Evolutionary conservation across 2,113 vertebrate species (phyloP), one percentile per base, ranked within the genome.

Genomic region (Vombatus ursinus): DNA sequence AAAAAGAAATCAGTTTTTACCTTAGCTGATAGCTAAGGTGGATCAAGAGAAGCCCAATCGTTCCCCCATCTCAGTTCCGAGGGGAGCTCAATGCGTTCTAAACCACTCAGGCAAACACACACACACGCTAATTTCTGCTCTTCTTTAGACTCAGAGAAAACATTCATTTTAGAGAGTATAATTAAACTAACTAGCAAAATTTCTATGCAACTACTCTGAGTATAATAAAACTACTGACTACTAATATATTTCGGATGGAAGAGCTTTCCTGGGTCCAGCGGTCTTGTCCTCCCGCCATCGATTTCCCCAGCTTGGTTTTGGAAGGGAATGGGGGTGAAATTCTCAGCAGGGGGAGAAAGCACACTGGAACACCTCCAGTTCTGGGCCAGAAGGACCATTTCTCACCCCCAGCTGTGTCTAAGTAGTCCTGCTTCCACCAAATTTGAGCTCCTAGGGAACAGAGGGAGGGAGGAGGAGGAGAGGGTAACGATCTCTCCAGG

Each of bases 311-410:
- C 61, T 96, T 52, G 19, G 91, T 89, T 90, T 91, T 53, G 9
- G 53, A 96, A 95, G n/a, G 54, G 1, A 44, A 23, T 52, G 5
- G 0, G 31, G 16, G 1, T 96, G 52, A 96, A 98, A 93, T 95
- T 96, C 84, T 50, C 0, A 19, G 94, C 97, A 95, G 54, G n/a
- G 23, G 92, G 92, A 49, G 19, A 96, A 96, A n/a, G n/a, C 77
- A 19, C 52, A 68, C 47, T 90, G 52, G 26, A 90, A 54, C 26
- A 68, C 57, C 93, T 93, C 97, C 68, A 50, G 31, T 84, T 54
- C 92, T 57, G 68, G 16, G 61, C 53, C 47, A n/a, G 90, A 8
- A 95, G 84, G 50, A 25, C 50, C 11, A 37, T 90, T 96, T 93
- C 93, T 89, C 52, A 57, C 91, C 50, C 90, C 3, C 0, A 94